Evolutionary conservation across 64 coral and sea anemone genomes (phyloP), one percentile per base, ranked within the genome.

Genomic region (Pocillopora verrucosa): DNA sequence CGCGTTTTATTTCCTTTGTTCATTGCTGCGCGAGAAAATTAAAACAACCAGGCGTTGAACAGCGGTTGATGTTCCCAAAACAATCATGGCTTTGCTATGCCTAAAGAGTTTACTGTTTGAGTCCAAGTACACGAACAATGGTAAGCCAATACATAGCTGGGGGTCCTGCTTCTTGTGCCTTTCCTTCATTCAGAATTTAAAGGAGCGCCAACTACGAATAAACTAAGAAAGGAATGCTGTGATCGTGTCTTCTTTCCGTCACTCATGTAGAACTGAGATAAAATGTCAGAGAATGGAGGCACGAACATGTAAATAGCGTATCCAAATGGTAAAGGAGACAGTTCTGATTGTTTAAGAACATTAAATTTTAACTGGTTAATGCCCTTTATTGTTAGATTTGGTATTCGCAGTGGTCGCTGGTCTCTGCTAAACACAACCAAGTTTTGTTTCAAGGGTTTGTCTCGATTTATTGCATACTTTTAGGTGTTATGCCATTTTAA

Each of bases 91-190:
- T 19, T 60, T 61, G 79, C 14, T 16, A 60, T 25, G 1, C 59
- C 59, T 5, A 24, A 59, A 12, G 15, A 30, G 13, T 59, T 79
- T 79, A 57, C 20, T 70, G 67, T 22, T 70, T 24, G 77, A 13
- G 79, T 35, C 19, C 59, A 80, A 80, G 78, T 58, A 81, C 79
- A 64, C 16, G 79, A 62, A 81, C 79, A 81, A 81, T 81, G 79
- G 79, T 62, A 60, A 60, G 13, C 58, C 57, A 2, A 36, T 0
- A 7, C 60, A 36, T 60, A 81, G 79, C 26, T 81, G 79, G 79
- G 34, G 15, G 7, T 10, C 41, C 41, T 51, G 20, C 22, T 22
- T 10, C 38, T 10, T 58, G 56, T 77, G 19, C 37, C 34, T 11
- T 63, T 30, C 60, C 67, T 70, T 70, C 67, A 70, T 70, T 70